Conservation (phyloP, 1,140 invertebrate species). For the Drosophila tsacasi region DNA sequence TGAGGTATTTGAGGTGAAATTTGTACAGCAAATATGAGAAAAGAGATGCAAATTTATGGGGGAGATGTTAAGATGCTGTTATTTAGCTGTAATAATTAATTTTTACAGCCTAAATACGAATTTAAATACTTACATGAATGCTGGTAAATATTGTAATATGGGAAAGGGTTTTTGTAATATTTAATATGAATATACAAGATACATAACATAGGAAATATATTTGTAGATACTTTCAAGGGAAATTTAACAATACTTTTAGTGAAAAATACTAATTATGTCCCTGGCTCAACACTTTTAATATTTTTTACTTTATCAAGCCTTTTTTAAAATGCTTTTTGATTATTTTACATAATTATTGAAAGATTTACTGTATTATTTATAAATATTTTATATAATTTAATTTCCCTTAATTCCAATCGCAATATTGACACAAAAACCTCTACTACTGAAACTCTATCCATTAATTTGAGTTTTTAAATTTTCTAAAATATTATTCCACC, state of each 20-base stretch:
- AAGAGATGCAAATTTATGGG: background rate
- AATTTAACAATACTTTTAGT: too few relatives aligned
- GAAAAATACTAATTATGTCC: too few relatives aligned
- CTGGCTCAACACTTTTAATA: background rate
- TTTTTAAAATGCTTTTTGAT: too few relatives aligned
- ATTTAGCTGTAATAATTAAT: background rate
- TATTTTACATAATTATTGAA: background rate
- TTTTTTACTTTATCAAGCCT: background rate
- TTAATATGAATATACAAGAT: too few relatives aligned
- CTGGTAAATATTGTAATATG: too few relatives aligned
- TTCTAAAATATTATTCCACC: background rate
- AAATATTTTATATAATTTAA: background rate
- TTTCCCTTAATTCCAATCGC: background rate
- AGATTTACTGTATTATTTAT: background rate
- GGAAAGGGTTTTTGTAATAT: too few relatives aligned
- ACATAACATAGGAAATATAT: too few relatives aligned
- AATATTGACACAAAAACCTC: background rate
- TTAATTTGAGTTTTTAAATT: background rate
- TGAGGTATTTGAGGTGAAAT: slow-evolving; percentile 21
- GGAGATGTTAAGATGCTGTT: background rate
- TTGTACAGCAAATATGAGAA: background rate
- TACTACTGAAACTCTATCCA: background rate
- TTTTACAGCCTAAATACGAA: background rate
- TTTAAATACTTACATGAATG: too few relatives aligned
- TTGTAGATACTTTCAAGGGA: too few relatives aligned